Evolutionary conservation across 2,797 vertebrate species (phyloP), one percentile per base, ranked within the genome.

Genomic region (Crocidura indochinensis): DNA sequence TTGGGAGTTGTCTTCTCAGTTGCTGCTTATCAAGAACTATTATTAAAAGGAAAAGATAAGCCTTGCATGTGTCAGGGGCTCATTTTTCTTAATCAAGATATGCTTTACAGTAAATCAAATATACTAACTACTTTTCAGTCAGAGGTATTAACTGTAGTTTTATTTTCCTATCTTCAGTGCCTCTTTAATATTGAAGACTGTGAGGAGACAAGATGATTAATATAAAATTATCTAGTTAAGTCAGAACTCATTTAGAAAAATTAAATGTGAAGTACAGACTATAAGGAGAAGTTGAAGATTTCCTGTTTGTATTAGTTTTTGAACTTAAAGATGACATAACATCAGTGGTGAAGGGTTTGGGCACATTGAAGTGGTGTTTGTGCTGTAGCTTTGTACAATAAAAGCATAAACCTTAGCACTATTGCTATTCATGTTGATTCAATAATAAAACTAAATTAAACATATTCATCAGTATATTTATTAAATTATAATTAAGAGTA

Each of bases 41-140:
- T 90, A 96, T 93, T 94, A 94, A 96, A 62, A 94, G 94, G 73
- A 29, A 87, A 68, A 94, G 69, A 96, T 91, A 94, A 97, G 96
- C 14, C 65, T 91, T 73, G 64, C 46, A 22, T 79, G 64, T 88
- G 64, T 65, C 87, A 92, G 79, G 93, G 8, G 26, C 89, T 91
- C 76, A 94, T 97, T 96, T 96, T 78, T 96, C 92, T 95, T 87
- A 95, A 69, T 86, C 89, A 97, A 15, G 56, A 72, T 83, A 19
- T 73, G 90, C 49, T 72, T 69, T 65, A 56, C 20, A 75, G 80
- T 49, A 56, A 92, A 82, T 88, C 65, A 74, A 72, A 62, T 53
- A 95, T 15, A 65, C 27, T 74, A 71, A 85, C 64, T 67, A 44
- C 80, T 87, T 92, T 86, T 60, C 38, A 85, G 73, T 49, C 85